Base-by-base conservation (phyloP, 1,140 invertebrate genomes). In the Drusus annulatus region DNA sequence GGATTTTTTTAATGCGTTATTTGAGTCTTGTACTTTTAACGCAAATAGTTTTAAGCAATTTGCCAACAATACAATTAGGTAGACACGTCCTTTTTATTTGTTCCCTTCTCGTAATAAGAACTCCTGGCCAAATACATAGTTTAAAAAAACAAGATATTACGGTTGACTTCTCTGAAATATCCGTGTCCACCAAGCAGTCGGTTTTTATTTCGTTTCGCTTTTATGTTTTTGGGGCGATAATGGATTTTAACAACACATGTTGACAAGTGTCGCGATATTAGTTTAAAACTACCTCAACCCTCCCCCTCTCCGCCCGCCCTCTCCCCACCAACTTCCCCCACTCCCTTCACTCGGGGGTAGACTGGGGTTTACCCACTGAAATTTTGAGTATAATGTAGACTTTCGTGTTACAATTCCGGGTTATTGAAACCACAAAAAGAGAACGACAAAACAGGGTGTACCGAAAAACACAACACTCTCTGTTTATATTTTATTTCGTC, bases 171-270 rank as follows among this genome's bases (percentile, higher is more conserved):
- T 50, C 23, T 10, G 28, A 50, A 65, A 63, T 76, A 10, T 36
- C 62, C 50, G 25, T 69, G 76, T 58, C 65, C 76, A 21, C 69
- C 25, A n/a, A 63, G 16, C 13, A 60, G 31, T 78, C 17, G 3
- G 62, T 71, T 78, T 71, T 54, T 58, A 31, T 56, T 69, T 71
- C 63, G 50, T 68, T 79, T 17, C 80, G 71, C 31, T 71, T 71
- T 71, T 71, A 25, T 28, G 58, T 51, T 75, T 69, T 79, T n/a
- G 60, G 63, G 65, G 81, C 23, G 78, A 78, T 83, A 83, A 83
- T 83, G 81, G 78, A 74, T 83, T 83, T 83, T 80, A 83, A 83
- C 79, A 83, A 83, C 81, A 83, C 81, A 80, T 83, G 81, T 83
- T 76, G 81, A 79, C 81, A 83, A 80, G 79, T 80, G 81, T 79